These are phyloP conservation scores for Pandion haliaetus DNA, from an alignment of 2,113 vertebrate genomes.

Conservation along the genomic window DNA sequence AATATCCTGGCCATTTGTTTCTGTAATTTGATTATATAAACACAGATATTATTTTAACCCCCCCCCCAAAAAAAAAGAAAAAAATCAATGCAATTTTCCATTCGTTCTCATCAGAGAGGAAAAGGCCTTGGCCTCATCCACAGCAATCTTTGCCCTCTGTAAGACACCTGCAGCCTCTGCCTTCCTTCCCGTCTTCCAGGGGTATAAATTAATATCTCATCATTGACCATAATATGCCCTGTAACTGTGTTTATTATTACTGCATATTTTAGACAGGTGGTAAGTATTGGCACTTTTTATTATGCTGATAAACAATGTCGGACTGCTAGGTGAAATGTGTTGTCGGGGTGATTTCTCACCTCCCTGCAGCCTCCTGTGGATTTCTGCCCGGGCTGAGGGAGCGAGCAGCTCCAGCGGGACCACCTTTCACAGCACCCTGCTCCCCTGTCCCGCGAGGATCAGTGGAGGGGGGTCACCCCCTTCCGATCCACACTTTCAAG, in stretches of 20 bases:
- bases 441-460: background rate
- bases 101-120: slow-evolving; percentile 1
- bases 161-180: background rate
- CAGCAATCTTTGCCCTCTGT: background rate
- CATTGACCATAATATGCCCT: slow-evolving; percentile 60
- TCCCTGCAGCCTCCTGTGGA: background rate
- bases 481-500: rapidly evolving
- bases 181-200: background rate
- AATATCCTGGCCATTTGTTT: slow-evolving; percentile 11
- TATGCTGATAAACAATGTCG: slow-evolving; percentile 70
- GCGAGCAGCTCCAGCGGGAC: background rate
- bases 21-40: slow-evolving; percentile 47
- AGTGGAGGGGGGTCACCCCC: rapidly evolving
- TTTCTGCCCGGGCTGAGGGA: slow-evolving; percentile 4
- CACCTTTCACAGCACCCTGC: rapidly evolving
- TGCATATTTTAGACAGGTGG: slow-evolving; percentile 70
- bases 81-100: slow-evolving; percentile 39
- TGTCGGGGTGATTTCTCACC: slow-evolving; percentile 69
- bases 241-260: slow-evolving; percentile 68
- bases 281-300: slow-evolving; percentile 77
- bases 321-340: slow-evolving; percentile 64
- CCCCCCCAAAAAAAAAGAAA: background rate
- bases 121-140: slow-evolving; percentile 25
- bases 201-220: slow-evolving; percentile 67
- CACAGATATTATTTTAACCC: background rate